Conservation (phyloP, 2,888 invertebrate genomes). For the Latheticus oryzae region DNA sequence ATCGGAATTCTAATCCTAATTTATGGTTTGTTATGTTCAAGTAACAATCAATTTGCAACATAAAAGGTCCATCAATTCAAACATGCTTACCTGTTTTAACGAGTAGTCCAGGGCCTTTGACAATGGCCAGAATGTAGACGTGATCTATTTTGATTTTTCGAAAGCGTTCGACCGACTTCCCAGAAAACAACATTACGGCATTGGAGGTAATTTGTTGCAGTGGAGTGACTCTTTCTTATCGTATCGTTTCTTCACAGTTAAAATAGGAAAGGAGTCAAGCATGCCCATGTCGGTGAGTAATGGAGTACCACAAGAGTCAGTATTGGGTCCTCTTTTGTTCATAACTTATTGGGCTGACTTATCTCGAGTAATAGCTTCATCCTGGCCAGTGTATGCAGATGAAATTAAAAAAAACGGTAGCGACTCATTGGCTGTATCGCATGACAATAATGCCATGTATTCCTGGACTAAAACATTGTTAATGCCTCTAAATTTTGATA, state of each 20-base stretch:
- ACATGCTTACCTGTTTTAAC: too few species aligned
- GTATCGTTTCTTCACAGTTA: neutral
- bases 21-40: too few species aligned
- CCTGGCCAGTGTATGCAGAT: neutral
- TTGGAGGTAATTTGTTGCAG: neutral
- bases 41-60: too few species aligned
- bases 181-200: neutral
- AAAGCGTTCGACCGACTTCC: slow-evolving; percentile 1
- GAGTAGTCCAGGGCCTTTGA: too few species aligned
- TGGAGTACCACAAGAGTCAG: neutral
- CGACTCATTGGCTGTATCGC: neutral
- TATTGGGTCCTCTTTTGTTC: neutral
- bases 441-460: neutral
- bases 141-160: neutral
- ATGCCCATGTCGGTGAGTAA: neutral
- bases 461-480: neutral
- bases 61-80: too few species aligned
- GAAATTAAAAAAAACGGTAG: neutral
- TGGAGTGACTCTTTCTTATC: neutral
- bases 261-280: neutral
- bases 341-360: neutral
- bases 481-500: neutral
- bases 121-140: neutral
- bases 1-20: too few species aligned
- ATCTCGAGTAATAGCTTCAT: neutral